These are phyloP conservation scores for Urosaurus nigricauda DNA, from an alignment of 2,797 vertebrate genomes.

Conservation along the genomic window DNA sequence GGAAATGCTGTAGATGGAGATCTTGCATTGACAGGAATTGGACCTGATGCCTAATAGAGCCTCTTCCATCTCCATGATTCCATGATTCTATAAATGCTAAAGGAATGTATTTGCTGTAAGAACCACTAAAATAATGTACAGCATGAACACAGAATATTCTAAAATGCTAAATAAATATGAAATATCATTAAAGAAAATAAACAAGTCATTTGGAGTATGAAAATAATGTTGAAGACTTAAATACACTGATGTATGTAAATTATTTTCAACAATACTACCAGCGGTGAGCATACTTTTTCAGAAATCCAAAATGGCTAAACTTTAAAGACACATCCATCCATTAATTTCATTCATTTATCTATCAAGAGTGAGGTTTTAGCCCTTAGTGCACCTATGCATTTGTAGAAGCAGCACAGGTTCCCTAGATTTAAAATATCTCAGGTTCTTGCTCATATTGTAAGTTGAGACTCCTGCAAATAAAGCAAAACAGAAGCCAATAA, in stretches of 20 bases:
- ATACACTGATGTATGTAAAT: neutral
- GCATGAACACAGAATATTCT: neutral
- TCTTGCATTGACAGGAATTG: too few species aligned
- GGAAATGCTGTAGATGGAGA: too few species aligned
- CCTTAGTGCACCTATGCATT: neutral
- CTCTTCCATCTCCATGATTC: too few species aligned
- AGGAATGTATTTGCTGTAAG: neutral
- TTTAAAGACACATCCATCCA: neutral
- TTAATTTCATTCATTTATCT: neutral
- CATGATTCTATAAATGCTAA: too few species aligned
- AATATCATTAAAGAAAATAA: neutral
- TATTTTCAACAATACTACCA: neutral
- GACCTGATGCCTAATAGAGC: too few species aligned
- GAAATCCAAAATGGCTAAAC: neutral
- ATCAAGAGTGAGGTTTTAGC: neutral
- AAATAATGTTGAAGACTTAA: neutral
- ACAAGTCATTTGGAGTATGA: neutral
- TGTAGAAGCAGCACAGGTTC: neutral
- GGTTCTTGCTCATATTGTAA: neutral
- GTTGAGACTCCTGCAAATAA: slow-evolving; percentile 1
- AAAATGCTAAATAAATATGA: neutral
- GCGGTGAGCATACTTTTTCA: neutral
- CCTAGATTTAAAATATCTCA: neutral
- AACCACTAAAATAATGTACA: too few species aligned
- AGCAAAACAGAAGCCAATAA: slow-evolving; percentile 16